Evolutionary conservation across 2,888 invertebrate species (phyloP).

Genomic region (Mallateleia sp.): DNA sequence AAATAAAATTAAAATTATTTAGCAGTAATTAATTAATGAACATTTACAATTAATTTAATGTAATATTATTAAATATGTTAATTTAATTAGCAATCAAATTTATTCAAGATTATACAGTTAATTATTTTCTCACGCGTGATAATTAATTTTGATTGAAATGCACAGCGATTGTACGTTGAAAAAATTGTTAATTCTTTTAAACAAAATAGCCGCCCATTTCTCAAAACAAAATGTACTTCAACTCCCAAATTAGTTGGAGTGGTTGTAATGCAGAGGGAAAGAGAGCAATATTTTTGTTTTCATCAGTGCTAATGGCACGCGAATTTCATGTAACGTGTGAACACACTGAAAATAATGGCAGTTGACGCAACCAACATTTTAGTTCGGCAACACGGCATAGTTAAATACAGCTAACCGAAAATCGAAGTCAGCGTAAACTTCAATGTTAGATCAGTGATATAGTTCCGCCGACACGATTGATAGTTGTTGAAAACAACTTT

Average conservation of each 20-base stretch:
- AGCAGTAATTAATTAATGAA: too few relatives aligned
- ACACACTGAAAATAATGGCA: constrained; percentile 57
- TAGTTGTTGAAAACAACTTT: constrained; percentile 58
- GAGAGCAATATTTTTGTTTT: constrained; percentile 60
- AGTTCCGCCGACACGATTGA: constrained; percentile 51
- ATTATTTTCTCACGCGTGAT: too few relatives aligned
- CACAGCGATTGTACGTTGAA: neutral
- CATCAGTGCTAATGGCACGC: constrained; percentile 60
- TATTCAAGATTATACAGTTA: too few relatives aligned
- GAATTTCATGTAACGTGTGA: constrained; percentile 55
- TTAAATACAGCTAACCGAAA: constrained; percentile 57
- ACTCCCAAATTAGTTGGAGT: constrained; percentile 56
- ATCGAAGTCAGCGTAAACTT: constrained; percentile 52
- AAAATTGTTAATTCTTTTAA: neutral
- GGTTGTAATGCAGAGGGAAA: constrained; percentile 25
- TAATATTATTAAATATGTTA: too few relatives aligned
- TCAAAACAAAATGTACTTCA: constrained; percentile 32
- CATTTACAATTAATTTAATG: too few relatives aligned
- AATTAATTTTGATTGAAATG: neutral
- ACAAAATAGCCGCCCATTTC: constrained; percentile 21
- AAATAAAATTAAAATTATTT: too few relatives aligned
- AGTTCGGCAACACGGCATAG: constrained; percentile 40
- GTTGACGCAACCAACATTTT: constrained; percentile 55
- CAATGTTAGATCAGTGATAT: constrained; percentile 58
- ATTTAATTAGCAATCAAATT: too few relatives aligned